Percentiles rank a stretch among this genome's conserved stretches.
Evolutionary conservation across 1,140 invertebrate genomes (phyloP).

Genomic region (Bombus vancouverensis): DNA sequence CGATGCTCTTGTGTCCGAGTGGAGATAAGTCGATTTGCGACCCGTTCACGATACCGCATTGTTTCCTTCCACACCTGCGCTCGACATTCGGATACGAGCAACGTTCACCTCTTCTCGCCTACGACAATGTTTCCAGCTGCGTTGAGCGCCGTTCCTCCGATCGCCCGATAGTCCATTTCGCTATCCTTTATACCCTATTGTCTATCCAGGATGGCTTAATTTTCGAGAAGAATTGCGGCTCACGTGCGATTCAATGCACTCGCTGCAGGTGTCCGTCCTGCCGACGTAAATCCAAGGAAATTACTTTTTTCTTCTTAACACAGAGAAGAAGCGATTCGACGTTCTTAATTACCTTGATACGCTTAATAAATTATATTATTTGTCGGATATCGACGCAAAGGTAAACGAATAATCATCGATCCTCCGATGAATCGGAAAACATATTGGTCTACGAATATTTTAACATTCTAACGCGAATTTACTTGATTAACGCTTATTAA

Average conservation of each 20-base stretch:
- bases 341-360: neutral
- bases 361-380: neutral
- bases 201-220: neutral
- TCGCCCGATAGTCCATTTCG: neutral
- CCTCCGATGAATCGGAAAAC: neutral
- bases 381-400: neutral
- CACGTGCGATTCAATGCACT: too few species aligned
- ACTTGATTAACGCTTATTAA: too few species aligned
- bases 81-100: neutral
- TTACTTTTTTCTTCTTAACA: neutral
- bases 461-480: neutral
- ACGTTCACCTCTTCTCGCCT: neutral
- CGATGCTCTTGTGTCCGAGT: slow-evolving; percentile 34
- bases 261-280: too few species aligned
- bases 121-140: neutral
- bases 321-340: neutral
- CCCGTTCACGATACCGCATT: slow-evolving; percentile 34
- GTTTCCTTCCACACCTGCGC: slow-evolving; percentile 31
- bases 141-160: neutral
- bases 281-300: too few species aligned
- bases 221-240: neutral
- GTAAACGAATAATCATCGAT: neutral
- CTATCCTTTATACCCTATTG: neutral
- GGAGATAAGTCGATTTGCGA: slow-evolving; percentile 62
- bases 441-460: neutral